Evolutionary conservation across 1,140 invertebrate species (phyloP), one percentile per base, ranked within the genome.

Genomic region (Pomacea maculata): DNA sequence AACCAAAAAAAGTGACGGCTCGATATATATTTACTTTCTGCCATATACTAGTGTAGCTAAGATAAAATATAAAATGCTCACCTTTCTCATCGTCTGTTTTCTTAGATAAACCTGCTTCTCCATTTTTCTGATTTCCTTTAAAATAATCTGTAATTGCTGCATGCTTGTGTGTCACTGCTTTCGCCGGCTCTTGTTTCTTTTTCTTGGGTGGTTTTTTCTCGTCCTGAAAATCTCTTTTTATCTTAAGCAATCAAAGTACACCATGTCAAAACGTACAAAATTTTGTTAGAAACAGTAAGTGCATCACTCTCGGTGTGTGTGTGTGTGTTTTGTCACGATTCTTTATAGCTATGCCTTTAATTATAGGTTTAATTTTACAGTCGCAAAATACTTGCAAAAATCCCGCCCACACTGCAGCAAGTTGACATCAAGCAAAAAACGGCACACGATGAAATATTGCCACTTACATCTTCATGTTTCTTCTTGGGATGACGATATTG

Each of bases 401-500:
- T 55, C 25, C 55, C 68, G 54, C 34, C 70, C 1, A 57, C 29
- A 65, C 3, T 52, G 57, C 84, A 19, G 34, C 34, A 45, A 45
- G 34, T 45, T 45, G 34, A 45, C 34, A 2, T 4, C 34, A 45
- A 45, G 34, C 34, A 6, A 45, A 25, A 78, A 29, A 29, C 29
- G 55, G 19, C n/a, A 67, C 65, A 19, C 19, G 34, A 45, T 45
- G 25, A 74, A 64, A 55, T 21, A 21, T 71, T 29, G 57, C 29
- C 25, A 55, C 55, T 57, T 57, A 83, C 84, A 81, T 86, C 84
- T 63, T 84, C 73, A 2, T 71, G 11, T 45, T 80, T 78, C 68
- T 78, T 54, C 45, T 91, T 90, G 45, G 94, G 95, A 91, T 97
- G 96, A 91, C 95, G 95, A 81, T 94, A 97, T 87, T 95, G 94